phyloP scores from a whole-genome alignment of 2,888 invertebrate genomes.

The Acronicta psi region DNA sequence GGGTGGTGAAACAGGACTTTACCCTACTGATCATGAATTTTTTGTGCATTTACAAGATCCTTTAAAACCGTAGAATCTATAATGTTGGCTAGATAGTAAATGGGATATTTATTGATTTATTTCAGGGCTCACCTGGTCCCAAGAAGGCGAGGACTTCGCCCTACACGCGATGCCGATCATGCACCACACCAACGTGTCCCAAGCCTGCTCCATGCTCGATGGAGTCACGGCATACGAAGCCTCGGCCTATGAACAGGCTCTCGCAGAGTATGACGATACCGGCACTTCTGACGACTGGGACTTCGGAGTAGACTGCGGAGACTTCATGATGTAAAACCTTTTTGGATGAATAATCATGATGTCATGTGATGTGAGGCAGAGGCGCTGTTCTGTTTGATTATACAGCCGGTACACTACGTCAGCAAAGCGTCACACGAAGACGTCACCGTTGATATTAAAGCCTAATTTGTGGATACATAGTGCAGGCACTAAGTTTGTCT shows the following conservation, averaged over 20 bases:
- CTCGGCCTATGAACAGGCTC: conserved; percentile 88
- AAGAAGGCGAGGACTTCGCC: conserved; percentile 91
- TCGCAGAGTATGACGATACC: conserved; percentile 89
- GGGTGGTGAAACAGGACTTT: too few relatives aligned
- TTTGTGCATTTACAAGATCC: too few relatives aligned
- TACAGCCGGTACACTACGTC: too few relatives aligned
- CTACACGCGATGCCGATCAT: conserved; percentile 91
- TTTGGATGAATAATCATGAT: background rate
- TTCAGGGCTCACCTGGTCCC: conserved; percentile 90
- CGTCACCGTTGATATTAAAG: too few relatives aligned
- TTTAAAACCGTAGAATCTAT: too few relatives aligned
- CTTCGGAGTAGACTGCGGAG: conserved; percentile 92
- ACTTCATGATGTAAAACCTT: conserved; percentile 90
- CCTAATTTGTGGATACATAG: too few relatives aligned
- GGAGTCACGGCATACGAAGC: conserved; percentile 90
- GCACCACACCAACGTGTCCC: conserved; percentile 90
- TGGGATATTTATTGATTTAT: conserved; percentile 29
- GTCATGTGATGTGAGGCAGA: conserved; percentile 9
- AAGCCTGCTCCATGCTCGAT: conserved; percentile 88
- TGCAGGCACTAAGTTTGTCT: too few relatives aligned
- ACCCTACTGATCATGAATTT: too few relatives aligned
- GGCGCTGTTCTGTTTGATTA: conserved; percentile 11
- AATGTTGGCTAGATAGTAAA: too few relatives aligned
- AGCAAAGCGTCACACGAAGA: too few relatives aligned
- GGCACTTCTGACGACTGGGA: conserved; percentile 91